phyloP scores from a whole-genome alignment of 2,888 invertebrate genomes.

The Agriopis leucophaearia region DNA sequence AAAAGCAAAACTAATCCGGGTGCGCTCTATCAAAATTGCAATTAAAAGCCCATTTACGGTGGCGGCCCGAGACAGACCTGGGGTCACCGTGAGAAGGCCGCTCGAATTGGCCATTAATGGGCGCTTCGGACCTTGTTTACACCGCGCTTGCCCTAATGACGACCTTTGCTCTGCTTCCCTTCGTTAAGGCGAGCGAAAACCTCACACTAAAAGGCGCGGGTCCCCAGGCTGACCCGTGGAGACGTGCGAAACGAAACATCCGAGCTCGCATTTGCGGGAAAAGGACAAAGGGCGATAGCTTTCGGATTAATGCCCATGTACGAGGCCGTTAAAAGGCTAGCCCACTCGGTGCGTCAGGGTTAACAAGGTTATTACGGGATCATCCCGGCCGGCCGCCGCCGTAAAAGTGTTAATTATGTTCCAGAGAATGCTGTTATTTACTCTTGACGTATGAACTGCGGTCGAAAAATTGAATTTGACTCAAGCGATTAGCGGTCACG shows the following conservation, averaged over 20 bases:
- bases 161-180: slow-evolving; percentile 87
- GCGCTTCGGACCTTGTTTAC: slow-evolving; percentile 86
- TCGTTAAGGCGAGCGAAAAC: slow-evolving; percentile 87
- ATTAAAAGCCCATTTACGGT: slow-evolving; percentile 84
- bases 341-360: slow-evolving; percentile 81
- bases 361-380: slow-evolving; percentile 87
- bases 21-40: slow-evolving; percentile 82
- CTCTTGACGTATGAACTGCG: slow-evolving; percentile 61
- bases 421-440: slow-evolving; percentile 76
- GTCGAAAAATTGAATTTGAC: slow-evolving; percentile 51
- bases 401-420: slow-evolving; percentile 86
- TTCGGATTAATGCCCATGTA: slow-evolving; percentile 86
- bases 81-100: slow-evolving; percentile 84
- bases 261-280: slow-evolving; percentile 62
- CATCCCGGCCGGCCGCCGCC: slow-evolving; percentile 82
- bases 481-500: slow-evolving; percentile 33
- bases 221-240: slow-evolving; percentile 79
- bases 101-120: slow-evolving; percentile 87
- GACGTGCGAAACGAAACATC: slow-evolving; percentile 75
- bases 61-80: slow-evolving; percentile 77
- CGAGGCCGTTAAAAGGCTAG: slow-evolving; percentile 85
- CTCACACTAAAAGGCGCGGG: slow-evolving; percentile 85
- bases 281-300: slow-evolving; percentile 82
- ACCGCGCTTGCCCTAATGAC: slow-evolving; percentile 87
- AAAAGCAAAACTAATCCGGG: slow-evolving; percentile 75